Evolutionary conservation across 1,140 invertebrate species (phyloP).

Genomic region (Oppia nitens): DNA sequence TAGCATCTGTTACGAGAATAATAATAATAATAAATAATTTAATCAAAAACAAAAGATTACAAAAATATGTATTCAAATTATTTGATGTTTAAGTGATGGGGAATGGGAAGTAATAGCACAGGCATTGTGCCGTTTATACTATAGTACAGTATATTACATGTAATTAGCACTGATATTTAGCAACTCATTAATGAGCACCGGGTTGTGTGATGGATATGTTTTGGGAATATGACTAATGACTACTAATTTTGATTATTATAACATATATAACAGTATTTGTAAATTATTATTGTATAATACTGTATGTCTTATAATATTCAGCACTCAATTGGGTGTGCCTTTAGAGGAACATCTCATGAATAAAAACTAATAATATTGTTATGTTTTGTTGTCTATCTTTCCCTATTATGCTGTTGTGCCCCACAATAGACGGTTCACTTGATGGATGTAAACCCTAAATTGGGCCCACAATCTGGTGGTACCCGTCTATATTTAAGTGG

Average conservation of each 20-base stretch:
- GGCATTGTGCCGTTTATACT: no score
- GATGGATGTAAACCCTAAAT: slow-evolving; percentile 55
- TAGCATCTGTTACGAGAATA: no score
- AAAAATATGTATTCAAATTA: no score
- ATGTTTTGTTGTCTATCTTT: slow-evolving; percentile 1
- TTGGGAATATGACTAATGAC: background rate
- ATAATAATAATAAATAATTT: no score
- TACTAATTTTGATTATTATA: background rate
- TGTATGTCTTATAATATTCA: background rate
- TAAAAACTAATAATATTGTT: no score
- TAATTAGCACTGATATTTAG: background rate
- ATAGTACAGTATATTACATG: background rate
- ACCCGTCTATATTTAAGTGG: slow-evolving; percentile 79
- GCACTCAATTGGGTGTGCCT: background rate
- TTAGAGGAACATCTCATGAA: background rate
- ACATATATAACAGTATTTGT: no score
- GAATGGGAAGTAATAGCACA: no score
- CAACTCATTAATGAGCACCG: background rate
- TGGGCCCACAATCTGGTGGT: slow-evolving; percentile 83
- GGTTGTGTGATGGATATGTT: background rate
- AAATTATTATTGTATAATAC: no score
- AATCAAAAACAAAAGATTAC: no score
- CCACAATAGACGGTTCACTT: slow-evolving; percentile 48
- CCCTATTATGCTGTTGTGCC: slow-evolving; percentile 17
- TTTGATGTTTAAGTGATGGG: no score